These are phyloP conservation scores for Phyllotis vaccarum DNA, from an alignment of 2,797 vertebrate genomes.

Conservation along the genomic window DNA sequence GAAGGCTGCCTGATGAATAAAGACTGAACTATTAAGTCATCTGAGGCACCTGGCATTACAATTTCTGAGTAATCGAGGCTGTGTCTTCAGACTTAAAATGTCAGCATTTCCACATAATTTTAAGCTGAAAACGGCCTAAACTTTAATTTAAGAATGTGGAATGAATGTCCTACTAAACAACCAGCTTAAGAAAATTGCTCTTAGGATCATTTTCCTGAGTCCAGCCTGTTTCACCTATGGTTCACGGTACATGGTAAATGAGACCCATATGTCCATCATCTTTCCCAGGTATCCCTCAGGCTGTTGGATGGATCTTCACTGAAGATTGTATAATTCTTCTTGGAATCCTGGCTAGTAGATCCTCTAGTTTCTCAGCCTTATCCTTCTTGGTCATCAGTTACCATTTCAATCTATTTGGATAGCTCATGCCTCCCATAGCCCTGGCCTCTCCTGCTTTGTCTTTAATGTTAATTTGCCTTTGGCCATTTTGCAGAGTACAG, in stretches of 20 bases:
- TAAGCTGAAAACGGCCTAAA: background rate
- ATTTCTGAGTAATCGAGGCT: too few relatives aligned
- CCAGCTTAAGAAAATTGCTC: background rate
- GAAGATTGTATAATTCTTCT: background rate
- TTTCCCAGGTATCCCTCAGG: background rate
- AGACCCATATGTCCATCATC: background rate
- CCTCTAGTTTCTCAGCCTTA: background rate
- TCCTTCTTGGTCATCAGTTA: background rate
- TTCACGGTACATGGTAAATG: background rate
- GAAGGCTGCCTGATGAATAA: background rate
- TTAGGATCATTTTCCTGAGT: background rate
- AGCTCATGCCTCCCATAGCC: too few relatives aligned
- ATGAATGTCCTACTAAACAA: background rate
- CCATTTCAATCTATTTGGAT: background rate
- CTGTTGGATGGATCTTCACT: background rate
- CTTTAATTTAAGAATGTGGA: background rate
- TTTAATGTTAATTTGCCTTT: too few relatives aligned
- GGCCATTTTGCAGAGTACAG: too few relatives aligned
- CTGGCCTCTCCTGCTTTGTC: too few relatives aligned
- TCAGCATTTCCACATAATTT: too few relatives aligned
- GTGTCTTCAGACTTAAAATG: too few relatives aligned
- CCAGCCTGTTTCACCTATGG: background rate
- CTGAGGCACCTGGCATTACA: too few relatives aligned
- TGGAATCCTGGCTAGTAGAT: background rate
- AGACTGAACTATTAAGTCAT: too few relatives aligned